Evolutionary conservation across 2,113 vertebrate species (phyloP).

Genomic region (Nesogale talazaci): DNA sequence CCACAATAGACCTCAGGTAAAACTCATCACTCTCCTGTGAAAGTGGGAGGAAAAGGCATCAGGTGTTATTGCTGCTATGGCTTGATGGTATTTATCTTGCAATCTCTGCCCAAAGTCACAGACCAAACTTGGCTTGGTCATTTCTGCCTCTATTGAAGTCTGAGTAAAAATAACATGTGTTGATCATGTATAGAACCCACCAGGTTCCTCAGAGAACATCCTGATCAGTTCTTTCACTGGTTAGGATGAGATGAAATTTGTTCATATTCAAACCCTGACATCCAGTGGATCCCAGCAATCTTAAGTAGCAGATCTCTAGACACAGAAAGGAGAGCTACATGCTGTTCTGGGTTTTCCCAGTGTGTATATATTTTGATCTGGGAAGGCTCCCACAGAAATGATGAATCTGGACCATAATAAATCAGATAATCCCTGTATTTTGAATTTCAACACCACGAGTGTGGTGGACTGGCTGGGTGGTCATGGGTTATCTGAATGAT

Average conservation of each 20-base stretch:
- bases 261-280: background rate
- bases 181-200: background rate
- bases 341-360: no score
- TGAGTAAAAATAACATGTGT: rapidly evolving
- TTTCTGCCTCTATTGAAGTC: background rate
- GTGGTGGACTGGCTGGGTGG: background rate
- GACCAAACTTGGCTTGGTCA: background rate
- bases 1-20: constrained; percentile 11
- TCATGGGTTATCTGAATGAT: constrained; percentile 17
- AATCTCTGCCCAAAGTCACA: background rate
- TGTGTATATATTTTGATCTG: background rate
- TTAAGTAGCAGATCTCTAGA: no score
- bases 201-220: background rate
- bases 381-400: background rate
- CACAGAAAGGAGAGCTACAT: no score
- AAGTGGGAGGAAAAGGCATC: background rate
- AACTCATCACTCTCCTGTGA: constrained; percentile 25
- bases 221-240: background rate
- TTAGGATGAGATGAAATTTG: background rate
- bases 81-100: background rate
- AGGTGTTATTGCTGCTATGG: background rate
- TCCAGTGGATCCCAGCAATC: background rate
- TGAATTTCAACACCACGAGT: background rate
- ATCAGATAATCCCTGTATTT: background rate
- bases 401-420: no score